Evolutionary conservation across 2,113 vertebrate genomes (phyloP).

Genomic region (Oncorhynchus keta): DNA sequence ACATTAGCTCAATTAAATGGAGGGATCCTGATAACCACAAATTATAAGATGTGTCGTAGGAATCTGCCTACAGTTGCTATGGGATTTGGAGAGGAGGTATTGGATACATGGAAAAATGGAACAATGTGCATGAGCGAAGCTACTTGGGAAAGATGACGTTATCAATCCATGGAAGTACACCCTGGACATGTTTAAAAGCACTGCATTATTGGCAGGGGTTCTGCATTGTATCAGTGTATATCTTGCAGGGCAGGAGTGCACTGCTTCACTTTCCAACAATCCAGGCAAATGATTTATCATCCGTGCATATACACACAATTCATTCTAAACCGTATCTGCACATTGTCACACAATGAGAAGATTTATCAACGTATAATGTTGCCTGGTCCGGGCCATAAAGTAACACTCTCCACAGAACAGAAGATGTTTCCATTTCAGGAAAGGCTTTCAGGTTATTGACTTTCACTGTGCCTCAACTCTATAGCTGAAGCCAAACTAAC

Average conservation of each 20-base stretch:
- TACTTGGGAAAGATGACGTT: slow-evolving; percentile 7
- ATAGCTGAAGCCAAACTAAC: neutral
- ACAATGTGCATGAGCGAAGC: neutral
- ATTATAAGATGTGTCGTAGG: too few species aligned
- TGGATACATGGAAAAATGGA: neutral
- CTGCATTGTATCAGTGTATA: slow-evolving; percentile 47
- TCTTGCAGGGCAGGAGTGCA: slow-evolving; percentile 7
- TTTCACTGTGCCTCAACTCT: neutral
- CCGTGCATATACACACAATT: slow-evolving; percentile 21
- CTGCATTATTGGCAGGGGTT: slow-evolving; percentile 33
- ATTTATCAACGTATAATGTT: slow-evolving; percentile 23
- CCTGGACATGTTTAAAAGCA: slow-evolving; percentile 36
- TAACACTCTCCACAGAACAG: neutral
- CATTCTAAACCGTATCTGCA: slow-evolving; percentile 41
- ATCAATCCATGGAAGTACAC: slow-evolving; percentile 23
- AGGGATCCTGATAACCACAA: too few species aligned
- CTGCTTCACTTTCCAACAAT: slow-evolving; percentile 26
- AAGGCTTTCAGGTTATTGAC: neutral
- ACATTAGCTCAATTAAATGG: too few species aligned
- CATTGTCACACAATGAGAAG: slow-evolving; percentile 21
- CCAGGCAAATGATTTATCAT: slow-evolving; percentile 39
- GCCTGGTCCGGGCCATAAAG: slow-evolving; percentile 11
- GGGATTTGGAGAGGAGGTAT: too few species aligned
- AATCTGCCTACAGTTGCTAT: too few species aligned
- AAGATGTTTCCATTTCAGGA: neutral